A percentile compares a stretch with the other conserved stretches of the same genome.
phyloP scores from a whole-genome alignment of 2,113 vertebrate genomes.

The Dunckerocampus dactyliophorus region DNA sequence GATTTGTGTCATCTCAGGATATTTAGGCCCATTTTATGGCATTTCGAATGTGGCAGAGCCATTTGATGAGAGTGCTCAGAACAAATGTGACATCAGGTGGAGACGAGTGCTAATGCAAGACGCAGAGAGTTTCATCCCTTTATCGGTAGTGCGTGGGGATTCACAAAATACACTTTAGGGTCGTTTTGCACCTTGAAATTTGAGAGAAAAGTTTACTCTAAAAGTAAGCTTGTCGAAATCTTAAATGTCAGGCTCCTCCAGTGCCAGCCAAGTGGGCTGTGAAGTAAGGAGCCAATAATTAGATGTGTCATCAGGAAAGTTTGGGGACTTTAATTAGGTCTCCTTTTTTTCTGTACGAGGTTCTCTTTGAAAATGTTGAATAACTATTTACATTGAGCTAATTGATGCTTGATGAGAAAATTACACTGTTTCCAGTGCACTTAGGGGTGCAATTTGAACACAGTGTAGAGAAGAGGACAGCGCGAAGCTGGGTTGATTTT shows the following conservation, averaged over 20 bases:
- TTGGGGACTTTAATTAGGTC: conserved; percentile 44
- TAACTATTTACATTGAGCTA: conserved; percentile 34
- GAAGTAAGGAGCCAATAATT: conserved; percentile 36
- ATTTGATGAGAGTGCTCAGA: conserved; percentile 14
- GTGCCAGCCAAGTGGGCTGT: conserved; percentile 16
- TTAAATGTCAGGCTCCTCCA: background rate
- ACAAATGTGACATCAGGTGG: conserved; percentile 11
- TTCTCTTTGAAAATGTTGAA: conserved; percentile 18
- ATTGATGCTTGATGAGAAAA: conserved; percentile 36
- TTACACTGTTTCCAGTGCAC: conserved; percentile 2
- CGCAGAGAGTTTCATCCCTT: background rate
- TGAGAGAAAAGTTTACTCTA: conserved; percentile 4
- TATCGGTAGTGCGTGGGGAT: background rate
- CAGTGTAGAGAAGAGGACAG: background rate
- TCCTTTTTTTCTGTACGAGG: conserved; percentile 26
- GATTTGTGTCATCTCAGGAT: conserved; percentile 38
- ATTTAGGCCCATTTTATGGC: conserved; percentile 10
- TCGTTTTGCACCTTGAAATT: conserved; percentile 9
- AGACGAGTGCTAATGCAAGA: background rate
- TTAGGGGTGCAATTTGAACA: background rate
- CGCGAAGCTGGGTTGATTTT: background rate
- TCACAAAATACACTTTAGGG: conserved; percentile 16
- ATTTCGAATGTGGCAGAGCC: conserved; percentile 1
- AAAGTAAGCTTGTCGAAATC: conserved; percentile 14
- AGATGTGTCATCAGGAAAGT: conserved; percentile 46